phyloP scores from a whole-genome alignment of 2,888 invertebrate genomes.

The Orthosia gracilis region DNA sequence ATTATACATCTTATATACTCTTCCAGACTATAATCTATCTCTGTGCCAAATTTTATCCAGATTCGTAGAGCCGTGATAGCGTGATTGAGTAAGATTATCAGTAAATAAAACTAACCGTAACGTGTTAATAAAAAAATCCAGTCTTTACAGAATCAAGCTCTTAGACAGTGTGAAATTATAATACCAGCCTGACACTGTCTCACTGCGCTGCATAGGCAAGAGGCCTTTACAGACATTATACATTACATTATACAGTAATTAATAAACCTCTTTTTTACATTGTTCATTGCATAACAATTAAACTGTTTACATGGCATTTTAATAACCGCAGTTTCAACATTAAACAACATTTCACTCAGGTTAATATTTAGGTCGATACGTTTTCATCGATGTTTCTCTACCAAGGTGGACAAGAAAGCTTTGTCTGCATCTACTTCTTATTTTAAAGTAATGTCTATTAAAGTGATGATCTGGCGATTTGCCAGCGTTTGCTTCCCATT shows the following conservation, averaged over 20 bases:
- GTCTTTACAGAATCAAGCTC: too few relatives aligned
- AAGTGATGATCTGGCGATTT: conserved; percentile 40
- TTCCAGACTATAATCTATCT: too few relatives aligned
- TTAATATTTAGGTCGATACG: not conserved
- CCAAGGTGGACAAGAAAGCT: conserved; percentile 26
- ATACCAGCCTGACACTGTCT: too few relatives aligned
- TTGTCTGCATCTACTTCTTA: conserved; percentile 23
- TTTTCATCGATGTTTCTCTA: conserved; percentile 15
- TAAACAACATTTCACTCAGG: not conserved
- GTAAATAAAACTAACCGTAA: not conserved
- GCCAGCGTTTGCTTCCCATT: conserved; percentile 45
- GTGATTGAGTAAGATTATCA: not conserved
- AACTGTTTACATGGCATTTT: not conserved
- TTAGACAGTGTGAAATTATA: too few relatives aligned
- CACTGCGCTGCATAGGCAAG: too few relatives aligned
- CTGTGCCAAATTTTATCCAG: too few relatives aligned
- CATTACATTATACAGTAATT: not conserved
- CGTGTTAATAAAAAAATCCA: too few relatives aligned
- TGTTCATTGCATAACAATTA: not conserved
- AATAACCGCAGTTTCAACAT: not conserved
- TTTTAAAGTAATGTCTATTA: conserved; percentile 45
- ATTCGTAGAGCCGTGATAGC: too few relatives aligned
- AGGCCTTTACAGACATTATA: too few relatives aligned
- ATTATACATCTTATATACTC: too few relatives aligned
- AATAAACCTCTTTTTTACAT: not conserved